phyloP scores from a whole-genome alignment of 1,140 invertebrate genomes.

The Orchestia grillus region DNA sequence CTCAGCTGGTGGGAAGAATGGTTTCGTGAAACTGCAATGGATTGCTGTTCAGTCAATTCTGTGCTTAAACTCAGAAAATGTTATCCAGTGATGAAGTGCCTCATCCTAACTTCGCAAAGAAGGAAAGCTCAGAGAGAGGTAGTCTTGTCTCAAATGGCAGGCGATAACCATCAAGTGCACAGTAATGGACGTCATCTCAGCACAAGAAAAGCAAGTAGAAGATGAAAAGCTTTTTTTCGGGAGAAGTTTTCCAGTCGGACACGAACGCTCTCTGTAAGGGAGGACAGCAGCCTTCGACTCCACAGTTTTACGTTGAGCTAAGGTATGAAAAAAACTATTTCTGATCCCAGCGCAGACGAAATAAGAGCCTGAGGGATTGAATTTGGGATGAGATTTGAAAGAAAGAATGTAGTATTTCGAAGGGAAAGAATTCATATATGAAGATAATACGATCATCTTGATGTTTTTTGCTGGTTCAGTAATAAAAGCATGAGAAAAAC shows the following conservation, averaged over 20 bases:
- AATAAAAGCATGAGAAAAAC: background rate
- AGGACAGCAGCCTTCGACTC: background rate
- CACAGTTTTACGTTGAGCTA: background rate
- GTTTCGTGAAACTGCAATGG: background rate
- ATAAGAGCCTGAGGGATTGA: no score
- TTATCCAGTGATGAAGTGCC: background rate
- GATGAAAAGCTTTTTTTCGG: background rate
- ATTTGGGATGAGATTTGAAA: no score
- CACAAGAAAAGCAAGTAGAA: background rate
- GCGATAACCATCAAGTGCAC: constrained; percentile 13
- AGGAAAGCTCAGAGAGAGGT: constrained; percentile 8
- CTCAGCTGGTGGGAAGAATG: background rate
- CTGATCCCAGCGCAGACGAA: background rate
- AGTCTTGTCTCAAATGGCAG: background rate
- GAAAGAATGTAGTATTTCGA: no score
- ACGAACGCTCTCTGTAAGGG: background rate
- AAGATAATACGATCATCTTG: background rate
- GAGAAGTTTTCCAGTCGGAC: background rate
- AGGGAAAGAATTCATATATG: background rate
- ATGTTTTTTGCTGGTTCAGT: background rate
- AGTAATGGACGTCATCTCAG: constrained; percentile 18
- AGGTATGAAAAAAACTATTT: background rate
- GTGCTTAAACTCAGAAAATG: background rate
- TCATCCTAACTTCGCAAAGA: background rate
- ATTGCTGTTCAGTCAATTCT: background rate